Base-by-base conservation (phyloP, 2,113 vertebrate genomes). In the Coptodon rendalli region DNA sequence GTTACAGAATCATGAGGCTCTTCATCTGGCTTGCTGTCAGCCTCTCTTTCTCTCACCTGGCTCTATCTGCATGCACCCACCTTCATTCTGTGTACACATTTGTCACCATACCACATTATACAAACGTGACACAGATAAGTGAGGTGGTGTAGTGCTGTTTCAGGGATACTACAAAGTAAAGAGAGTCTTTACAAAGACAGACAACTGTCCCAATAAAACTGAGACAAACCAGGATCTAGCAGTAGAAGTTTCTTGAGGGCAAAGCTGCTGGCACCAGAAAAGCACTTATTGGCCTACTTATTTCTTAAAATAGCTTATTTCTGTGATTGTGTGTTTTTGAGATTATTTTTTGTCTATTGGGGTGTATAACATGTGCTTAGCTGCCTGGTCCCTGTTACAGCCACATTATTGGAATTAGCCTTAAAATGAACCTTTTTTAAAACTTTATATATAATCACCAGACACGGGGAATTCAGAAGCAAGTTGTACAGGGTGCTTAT, bases 11-110 rank as follows among this genome's bases (percentile, higher is more conserved):
- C 59, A 36, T 14, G 8, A 43, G 22, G 38, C 11, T 6, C 45
- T 81, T 50, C 86, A 85, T 82, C 80, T 59, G 80, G 71, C 73
- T 83, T 52, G 2, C 19, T 82, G 76, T 68, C 61, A 4, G 14
- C 61, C 54, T 54, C 22, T 13, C 66, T 4, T 53, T 54, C 53
- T 56, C 73, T 86, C 83, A 83, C 61, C 83, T 86, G 90, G 54
- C 52, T 78, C 73, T n/a, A 34, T 78, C 45, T 78, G 73, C 1
- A 50, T 84, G 57, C 29, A 29, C 59, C 78, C 79, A 40, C 71
- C 83, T 87, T 83, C 81, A 19, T 66, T 59, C 76, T 86, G 85
- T 89, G 76, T 80, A 8, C 81, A 80, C 83, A 31, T 50, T 90
- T 34, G 27, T 78, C 86, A 80, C 8, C 91, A 81, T 4, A 50